These are phyloP conservation scores for Arbacia lixula DNA, from an alignment of 53 echinoderm and acorn worm genomes.

Conservation along the genomic window DNA sequence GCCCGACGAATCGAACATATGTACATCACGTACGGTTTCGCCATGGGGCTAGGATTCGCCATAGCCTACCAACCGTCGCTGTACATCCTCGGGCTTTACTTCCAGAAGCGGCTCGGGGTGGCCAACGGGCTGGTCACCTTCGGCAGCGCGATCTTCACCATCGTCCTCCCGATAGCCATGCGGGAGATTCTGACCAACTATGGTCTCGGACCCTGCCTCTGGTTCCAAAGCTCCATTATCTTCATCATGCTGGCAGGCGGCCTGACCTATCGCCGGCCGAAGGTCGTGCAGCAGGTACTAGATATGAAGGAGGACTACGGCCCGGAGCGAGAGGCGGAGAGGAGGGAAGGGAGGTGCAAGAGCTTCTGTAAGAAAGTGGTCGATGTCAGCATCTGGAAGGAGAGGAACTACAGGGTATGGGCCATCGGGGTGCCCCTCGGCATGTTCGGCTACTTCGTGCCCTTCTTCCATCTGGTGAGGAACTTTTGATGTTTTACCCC, in stretches of 20 bases:
- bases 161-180: constrained; percentile 79
- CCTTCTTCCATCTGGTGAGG: constrained; percentile 96
- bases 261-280: constrained; percentile 54
- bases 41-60: constrained; percentile 77
- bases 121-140: constrained; percentile 93
- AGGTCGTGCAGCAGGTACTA: constrained; percentile 4
- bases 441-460: constrained; percentile 93
- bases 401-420: constrained; percentile 87
- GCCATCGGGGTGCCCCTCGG: constrained; percentile 82
- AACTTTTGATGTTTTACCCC: no score
- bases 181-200: constrained; percentile 46
- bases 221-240: constrained; percentile 62
- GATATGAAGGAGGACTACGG: constrained; percentile 49
- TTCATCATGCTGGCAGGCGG: constrained; percentile 71
- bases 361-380: constrained; percentile 65
- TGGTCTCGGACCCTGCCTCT: constrained; percentile 70
- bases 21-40: constrained; percentile 87
- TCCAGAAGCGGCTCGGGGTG: constrained; percentile 85
- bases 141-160: constrained; percentile 93
- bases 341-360: constrained; percentile 5
- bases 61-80: constrained; percentile 91
- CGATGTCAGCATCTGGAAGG: constrained; percentile 82
- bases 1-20: constrained; percentile 76
- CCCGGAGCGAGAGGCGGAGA: neutral
- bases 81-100: constrained; percentile 87